Evolutionary conservation across 1,140 invertebrate species (phyloP).

Genomic region (Argopecten irradians): DNA sequence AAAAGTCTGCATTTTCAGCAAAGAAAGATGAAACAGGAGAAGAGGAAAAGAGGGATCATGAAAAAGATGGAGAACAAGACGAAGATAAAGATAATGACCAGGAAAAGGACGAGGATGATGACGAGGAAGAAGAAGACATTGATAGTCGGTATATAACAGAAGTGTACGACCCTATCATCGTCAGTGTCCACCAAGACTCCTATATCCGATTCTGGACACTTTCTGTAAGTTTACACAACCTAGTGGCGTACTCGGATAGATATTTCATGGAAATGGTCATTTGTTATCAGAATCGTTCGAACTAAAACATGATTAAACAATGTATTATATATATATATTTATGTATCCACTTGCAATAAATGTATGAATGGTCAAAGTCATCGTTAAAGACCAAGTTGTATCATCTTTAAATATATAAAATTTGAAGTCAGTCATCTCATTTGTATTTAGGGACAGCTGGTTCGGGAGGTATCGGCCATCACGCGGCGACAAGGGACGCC

Average conservation of each 20-base stretch:
- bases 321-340: too few species aligned
- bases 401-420: neutral
- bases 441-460: slow-evolving; percentile 63
- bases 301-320: too few species aligned
- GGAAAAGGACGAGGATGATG: slow-evolving; percentile 42
- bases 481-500: slow-evolving; percentile 66
- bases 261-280: too few species aligned
- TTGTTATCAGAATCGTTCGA: too few species aligned
- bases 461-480: slow-evolving; percentile 68
- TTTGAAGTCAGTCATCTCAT: neutral
- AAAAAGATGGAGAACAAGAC: slow-evolving; percentile 53
- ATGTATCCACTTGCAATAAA: too few species aligned
- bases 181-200: slow-evolving; percentile 71
- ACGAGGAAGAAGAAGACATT: slow-evolving; percentile 55
- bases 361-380: too few species aligned
- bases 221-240: slow-evolving; percentile 55
- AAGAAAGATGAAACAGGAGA: slow-evolving; percentile 40
- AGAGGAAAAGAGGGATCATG: slow-evolving; percentile 52
- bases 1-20: too few species aligned
- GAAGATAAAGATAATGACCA: slow-evolving; percentile 27
- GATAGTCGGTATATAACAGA: slow-evolving; percentile 69
- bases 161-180: slow-evolving; percentile 67
- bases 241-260: too few species aligned
- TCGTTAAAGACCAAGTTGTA: neutral
- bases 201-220: slow-evolving; percentile 73